Evolutionary conservation across 2,797 vertebrate genomes (phyloP), one percentile per base, ranked within the genome.

Genomic region (Lophotriccus pileatus): DNA sequence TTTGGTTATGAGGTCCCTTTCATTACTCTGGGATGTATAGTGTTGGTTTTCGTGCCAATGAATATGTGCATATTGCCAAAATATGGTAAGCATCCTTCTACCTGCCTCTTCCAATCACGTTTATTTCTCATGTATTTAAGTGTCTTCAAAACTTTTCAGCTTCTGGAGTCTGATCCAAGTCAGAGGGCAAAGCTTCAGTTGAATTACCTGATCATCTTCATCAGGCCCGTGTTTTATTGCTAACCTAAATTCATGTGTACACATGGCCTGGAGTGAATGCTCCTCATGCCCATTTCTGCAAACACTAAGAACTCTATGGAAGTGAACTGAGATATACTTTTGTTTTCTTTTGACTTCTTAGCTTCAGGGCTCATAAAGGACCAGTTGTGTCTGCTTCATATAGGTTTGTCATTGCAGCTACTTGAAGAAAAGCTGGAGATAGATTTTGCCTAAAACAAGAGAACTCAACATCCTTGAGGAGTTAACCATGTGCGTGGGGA

Each of bases 1-100:
- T 99, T 99, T 96, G 99, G 99, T 91, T 99, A 99, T 37, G 98
- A 99, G 95, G 89, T 99, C 36, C 99, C 99, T 64, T 99, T 99
- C 84, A 96, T 99, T 96, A 83, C 97, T 6, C 97, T 99, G 39
- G 99, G 99, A 64, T 98, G 98, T 47, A 6, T 99, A 62, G 97
- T 99, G 47, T 92, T 99, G 89, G 39, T 98, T 36, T 98, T 99
- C 96, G 98, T 99, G 80, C 99, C 99, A n/a, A 96, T 99, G 95
- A 99, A 99, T 97, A 98, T 99, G 50, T 98, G 87, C 47, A 76
- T 99, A 87, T 94, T 99, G 94, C 99, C 99, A 25, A 97, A 83
- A 86, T 98, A 98, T 3, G 99, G 99, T 99, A 98, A 92, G 97
- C n/a, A 14, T 11, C 41, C 15, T 87, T 87, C n/a, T 69, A 30